A percentile compares a stretch with the other conserved stretches of the same genome.
These are phyloP conservation scores for Melinaea marsaeus DNA, from an alignment of 2,888 invertebrate genomes.

Conservation along the genomic window DNA sequence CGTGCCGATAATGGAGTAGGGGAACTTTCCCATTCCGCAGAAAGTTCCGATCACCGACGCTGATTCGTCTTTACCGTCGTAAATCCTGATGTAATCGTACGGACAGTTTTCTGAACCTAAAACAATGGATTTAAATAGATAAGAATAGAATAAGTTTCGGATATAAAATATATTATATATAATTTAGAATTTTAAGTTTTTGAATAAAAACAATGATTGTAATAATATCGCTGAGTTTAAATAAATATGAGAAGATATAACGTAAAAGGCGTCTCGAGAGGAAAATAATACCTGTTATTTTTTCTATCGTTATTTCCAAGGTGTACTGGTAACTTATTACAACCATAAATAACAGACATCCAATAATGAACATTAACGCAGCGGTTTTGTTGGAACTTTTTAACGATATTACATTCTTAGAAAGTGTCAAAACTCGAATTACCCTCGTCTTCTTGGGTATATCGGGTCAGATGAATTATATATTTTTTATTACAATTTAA, in stretches of 20 bases:
- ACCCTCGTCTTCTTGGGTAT: slow-evolving; percentile 29
- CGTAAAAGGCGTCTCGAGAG: slow-evolving; percentile 19
- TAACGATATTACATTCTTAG: slow-evolving; percentile 35
- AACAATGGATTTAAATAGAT: slow-evolving; percentile 19
- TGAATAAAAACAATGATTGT: too few relatives aligned
- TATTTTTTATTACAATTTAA: too few relatives aligned
- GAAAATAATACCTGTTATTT: slow-evolving; percentile 27
- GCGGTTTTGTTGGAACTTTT: slow-evolving; percentile 31
- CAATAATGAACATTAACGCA: slow-evolving; percentile 39
- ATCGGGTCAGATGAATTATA: not conserved
- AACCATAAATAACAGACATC: slow-evolving; percentile 39
- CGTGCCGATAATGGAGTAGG: slow-evolving; percentile 95
- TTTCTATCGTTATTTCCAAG: slow-evolving; percentile 30
- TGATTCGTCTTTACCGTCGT: slow-evolving; percentile 93
- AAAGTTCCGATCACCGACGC: slow-evolving; percentile 93
- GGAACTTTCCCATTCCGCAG: slow-evolving; percentile 95
- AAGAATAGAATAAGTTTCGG: too few relatives aligned
- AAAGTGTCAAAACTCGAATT: slow-evolving; percentile 37
- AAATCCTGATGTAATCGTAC: slow-evolving; percentile 92
- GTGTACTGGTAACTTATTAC: slow-evolving; percentile 38
- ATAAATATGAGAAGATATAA: too few relatives aligned
- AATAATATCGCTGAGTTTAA: too few relatives aligned
- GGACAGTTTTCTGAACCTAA: slow-evolving; percentile 90
- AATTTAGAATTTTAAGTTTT: not conserved
- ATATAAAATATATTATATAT: too few relatives aligned